Evolutionary conservation across 2,888 invertebrate species (phyloP).

Genomic region (Drosophila borborema): DNA sequence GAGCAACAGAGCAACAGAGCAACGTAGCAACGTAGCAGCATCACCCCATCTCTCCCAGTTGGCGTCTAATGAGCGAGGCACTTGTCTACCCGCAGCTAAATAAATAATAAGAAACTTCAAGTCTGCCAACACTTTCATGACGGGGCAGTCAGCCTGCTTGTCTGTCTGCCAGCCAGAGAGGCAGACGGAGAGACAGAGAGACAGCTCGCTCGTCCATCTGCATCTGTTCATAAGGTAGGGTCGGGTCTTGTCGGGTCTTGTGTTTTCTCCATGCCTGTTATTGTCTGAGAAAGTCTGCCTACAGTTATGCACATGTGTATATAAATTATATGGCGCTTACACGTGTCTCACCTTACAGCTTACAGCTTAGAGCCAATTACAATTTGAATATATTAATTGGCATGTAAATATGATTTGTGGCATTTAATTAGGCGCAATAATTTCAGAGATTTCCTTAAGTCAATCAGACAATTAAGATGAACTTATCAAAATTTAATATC

Average conservation of each 20-base stretch:
- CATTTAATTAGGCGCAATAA: constrained; percentile 9
- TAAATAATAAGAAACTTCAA: constrained; percentile 24
- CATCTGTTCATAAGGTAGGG: constrained; percentile 40
- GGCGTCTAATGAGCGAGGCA: constrained; percentile 62
- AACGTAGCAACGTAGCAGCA: not conserved
- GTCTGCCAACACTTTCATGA: constrained; percentile 47
- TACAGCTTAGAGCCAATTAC: constrained; percentile 34
- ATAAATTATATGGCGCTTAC: constrained; percentile 41
- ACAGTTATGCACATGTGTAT: constrained; percentile 6
- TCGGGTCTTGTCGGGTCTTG: constrained; percentile 20
- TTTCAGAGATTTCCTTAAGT: not conserved
- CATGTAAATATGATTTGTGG: constrained; percentile 41
- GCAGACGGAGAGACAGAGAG: not conserved
- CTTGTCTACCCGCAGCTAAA: constrained; percentile 58
- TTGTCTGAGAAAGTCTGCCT: constrained; percentile 57
- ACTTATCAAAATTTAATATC: too few species aligned
- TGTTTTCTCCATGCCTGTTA: constrained; percentile 62
- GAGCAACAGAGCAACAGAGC: not conserved
- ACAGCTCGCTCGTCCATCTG: constrained; percentile 10
- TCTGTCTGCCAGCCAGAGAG: not conserved
- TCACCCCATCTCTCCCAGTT: constrained; percentile 17
- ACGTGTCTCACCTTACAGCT: constrained; percentile 39
- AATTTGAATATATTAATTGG: constrained; percentile 55
- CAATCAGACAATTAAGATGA: constrained; percentile 4
- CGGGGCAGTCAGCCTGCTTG: constrained; percentile 20